Percentiles rank a stretch among this genome's conserved stretches.
These are phyloP conservation scores for Matsumyia berberina DNA, from an alignment of 2,888 invertebrate species.

Conservation along the genomic window DNA sequence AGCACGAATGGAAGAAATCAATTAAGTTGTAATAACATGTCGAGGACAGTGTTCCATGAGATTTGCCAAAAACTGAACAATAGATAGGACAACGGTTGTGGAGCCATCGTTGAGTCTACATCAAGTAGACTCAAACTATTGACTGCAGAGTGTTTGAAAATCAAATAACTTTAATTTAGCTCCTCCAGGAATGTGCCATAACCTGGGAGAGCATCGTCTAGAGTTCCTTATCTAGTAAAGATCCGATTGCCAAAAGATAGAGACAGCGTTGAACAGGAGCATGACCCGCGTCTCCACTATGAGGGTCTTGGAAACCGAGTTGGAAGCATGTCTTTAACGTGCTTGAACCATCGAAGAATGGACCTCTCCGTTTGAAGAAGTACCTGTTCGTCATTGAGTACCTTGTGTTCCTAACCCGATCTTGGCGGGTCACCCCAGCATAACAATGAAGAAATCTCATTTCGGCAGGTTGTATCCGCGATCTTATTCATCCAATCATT, in stretches of 20 bases:
- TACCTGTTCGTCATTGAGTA: no score
- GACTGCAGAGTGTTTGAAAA: conserved; percentile 93
- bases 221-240: conserved; percentile 98
- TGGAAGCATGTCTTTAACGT: conserved; percentile 97
- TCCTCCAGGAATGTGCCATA: conserved; percentile 98
- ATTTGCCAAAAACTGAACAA: conserved; percentile 90
- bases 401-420: no score
- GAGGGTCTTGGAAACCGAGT: no score
- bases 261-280: conserved; percentile 94
- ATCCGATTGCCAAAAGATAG: conserved; percentile 95
- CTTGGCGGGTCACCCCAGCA: no score
- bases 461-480: no score
- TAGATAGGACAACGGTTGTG: conserved; percentile 97
- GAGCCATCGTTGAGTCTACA: conserved; percentile 99
- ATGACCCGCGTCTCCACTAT: no score
- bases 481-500: no score
- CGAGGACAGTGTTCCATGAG: conserved; percentile 93
- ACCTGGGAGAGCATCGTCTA: conserved; percentile 96
- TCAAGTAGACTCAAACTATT: conserved; percentile 97
- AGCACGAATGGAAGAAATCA: conserved; percentile 88
- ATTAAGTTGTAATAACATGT: conserved; percentile 98
- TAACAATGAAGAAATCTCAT: no score
- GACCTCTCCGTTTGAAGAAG: no score
- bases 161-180: conserved; percentile 96
- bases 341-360: no score